Evolutionary conservation across 2,797 vertebrate species (phyloP).

Genomic region (Chrysocyon brachyurus): DNA sequence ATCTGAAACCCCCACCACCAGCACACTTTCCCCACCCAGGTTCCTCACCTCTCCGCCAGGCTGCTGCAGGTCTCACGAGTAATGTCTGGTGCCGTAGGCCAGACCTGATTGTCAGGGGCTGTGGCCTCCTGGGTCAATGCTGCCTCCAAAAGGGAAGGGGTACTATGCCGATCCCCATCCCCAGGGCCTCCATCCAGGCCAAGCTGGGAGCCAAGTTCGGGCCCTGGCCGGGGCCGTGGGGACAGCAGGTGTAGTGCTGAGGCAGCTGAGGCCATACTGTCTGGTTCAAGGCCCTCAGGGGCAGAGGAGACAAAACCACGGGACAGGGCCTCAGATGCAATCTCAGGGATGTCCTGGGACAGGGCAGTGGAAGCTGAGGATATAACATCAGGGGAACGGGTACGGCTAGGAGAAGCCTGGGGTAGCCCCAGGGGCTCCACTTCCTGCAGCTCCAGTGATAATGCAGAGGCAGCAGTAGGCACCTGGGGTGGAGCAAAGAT

Average conservation of each 20-base stretch:
- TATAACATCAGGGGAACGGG: conserved; percentile 98
- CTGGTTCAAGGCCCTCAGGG: conserved; percentile 89
- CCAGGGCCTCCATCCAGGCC: conserved; percentile 92
- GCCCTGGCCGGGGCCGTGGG: conserved; percentile 91
- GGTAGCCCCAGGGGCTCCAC: conserved; percentile 93
- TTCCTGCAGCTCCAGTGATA: conserved; percentile 92
- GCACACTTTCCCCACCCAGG: not conserved
- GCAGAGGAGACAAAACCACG: conserved; percentile 87
- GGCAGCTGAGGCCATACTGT: conserved; percentile 97
- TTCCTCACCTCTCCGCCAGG: conserved; percentile 94
- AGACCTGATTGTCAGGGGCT: conserved; percentile 91
- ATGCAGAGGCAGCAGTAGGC: conserved; percentile 87
- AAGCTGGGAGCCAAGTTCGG: conserved; percentile 90
- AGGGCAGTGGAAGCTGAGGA: conserved; percentile 98
- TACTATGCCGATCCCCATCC: conserved; percentile 92
- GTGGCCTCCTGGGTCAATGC: conserved; percentile 94
- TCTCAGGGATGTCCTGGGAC: conserved; percentile 98
- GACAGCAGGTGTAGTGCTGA: conserved; percentile 96
- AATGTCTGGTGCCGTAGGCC: conserved; percentile 98
- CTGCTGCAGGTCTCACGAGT: conserved; percentile 97
- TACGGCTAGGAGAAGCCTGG: conserved; percentile 95
- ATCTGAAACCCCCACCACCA: not conserved
- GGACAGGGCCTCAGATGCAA: conserved; percentile 96
- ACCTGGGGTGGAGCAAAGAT: conserved; percentile 79
- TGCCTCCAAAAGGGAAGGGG: conserved; percentile 94